phyloP scores from a whole-genome alignment of 1,140 invertebrate species.

The Drosophila saltans region DNA sequence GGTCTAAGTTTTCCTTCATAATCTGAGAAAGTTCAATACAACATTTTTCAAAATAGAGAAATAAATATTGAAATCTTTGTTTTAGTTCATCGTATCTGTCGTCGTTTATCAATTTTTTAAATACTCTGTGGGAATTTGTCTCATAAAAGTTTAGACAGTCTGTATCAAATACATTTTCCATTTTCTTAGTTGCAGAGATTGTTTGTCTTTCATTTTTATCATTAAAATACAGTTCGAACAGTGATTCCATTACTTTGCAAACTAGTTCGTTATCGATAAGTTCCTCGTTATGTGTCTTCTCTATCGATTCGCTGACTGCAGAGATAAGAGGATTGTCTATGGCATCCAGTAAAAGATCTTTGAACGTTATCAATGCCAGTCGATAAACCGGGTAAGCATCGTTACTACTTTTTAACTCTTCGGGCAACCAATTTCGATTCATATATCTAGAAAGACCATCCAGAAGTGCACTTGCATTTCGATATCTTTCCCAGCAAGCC shows the following conservation, averaged over 20 bases:
- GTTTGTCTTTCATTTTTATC: not conserved
- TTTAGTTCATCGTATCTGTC: not conserved
- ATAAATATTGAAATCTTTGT: not conserved
- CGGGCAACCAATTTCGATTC: not conserved
- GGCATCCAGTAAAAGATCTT: not conserved
- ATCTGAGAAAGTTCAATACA: not conserved
- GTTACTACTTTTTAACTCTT: not conserved
- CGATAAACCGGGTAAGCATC: not conserved
- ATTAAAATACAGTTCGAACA: not conserved
- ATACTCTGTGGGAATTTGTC: not conserved
- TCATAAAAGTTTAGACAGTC: not conserved
- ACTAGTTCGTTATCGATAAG: not conserved
- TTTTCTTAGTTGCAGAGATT: not conserved
- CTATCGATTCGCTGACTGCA: not conserved
- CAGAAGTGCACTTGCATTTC: not conserved
- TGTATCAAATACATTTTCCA: not conserved
- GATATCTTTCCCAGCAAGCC: not conserved
- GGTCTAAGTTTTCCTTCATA: not conserved
- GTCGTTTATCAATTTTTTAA: not conserved
- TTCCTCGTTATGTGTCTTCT: not conserved
- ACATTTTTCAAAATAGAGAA: not conserved
- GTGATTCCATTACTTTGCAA: not conserved
- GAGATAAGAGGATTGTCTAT: not conserved
- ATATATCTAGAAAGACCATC: not conserved
- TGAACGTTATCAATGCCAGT: not conserved